These are phyloP conservation scores for Lasioglossum malachurum DNA, from an alignment of 2,888 invertebrate genomes.

Conservation along the genomic window DNA sequence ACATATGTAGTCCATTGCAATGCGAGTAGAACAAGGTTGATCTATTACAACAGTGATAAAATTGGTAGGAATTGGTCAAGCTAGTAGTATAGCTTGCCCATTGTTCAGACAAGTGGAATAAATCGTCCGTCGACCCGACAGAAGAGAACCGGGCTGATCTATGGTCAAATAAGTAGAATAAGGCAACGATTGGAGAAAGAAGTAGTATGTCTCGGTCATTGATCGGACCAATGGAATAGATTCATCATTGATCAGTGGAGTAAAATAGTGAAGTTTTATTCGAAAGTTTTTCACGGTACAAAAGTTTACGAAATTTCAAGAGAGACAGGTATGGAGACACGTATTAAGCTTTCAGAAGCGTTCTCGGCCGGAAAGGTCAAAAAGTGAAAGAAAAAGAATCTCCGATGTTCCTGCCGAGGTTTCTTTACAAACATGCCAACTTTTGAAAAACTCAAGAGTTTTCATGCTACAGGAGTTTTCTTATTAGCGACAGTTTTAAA, in stretches of 20 bases:
- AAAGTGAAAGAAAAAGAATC: neutral
- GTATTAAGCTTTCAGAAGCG: neutral
- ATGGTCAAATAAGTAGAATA: neutral
- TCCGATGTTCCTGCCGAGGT: neutral
- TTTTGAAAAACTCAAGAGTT: neutral
- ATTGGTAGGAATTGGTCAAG: neutral
- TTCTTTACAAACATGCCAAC: neutral
- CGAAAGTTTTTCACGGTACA: neutral
- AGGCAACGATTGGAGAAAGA: neutral
- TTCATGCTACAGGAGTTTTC: neutral
- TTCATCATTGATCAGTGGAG: neutral
- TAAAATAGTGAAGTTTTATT: neutral
- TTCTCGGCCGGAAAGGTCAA: neutral
- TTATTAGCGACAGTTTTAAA: constrained; percentile 2
- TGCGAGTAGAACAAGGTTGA: neutral
- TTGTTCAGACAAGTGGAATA: neutral
- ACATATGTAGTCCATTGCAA: neutral
- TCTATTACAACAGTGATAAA: neutral
- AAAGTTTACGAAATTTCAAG: neutral
- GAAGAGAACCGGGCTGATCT: neutral
- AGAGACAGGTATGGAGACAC: neutral
- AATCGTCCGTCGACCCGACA: neutral
- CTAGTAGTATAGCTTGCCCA: neutral
- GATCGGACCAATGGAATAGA: neutral
- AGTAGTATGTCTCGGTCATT: neutral